Base-by-base conservation (phyloP, 2,888 invertebrate genomes). In the Agrotis segetum region DNA sequence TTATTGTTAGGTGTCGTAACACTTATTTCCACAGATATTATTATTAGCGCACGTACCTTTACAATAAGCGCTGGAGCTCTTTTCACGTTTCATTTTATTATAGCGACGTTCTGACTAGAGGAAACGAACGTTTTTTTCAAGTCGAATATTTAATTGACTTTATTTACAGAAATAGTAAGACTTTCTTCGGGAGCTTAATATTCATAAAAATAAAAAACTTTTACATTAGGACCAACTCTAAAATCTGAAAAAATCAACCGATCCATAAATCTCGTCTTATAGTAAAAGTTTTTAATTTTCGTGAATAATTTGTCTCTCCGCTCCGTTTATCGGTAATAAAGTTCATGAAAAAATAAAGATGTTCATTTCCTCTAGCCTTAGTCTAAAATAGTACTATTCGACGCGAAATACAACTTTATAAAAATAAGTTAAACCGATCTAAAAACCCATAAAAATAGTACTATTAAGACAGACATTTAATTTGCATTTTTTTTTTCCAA, bases 1-100 rank as follows among this genome's bases (percentile, higher is more conserved):
- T 83, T 81, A 82, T 83, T 78, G 74, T 74, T 85, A 71, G 77
- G 82, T 85, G 85, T 85, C 84, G 86, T 84, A 76, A 81, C 85
- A 84, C 84, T 73, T 77, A 77, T 77, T 79, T 69, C 81, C 85
- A 84, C 84, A 79, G 77, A 79, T 85, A 76, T 66, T 81, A 73
- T 72, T 74, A 75, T 81, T 82, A 85, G 84, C 74, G 85, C 85
- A 85, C 85, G 81, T 79, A 73, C 72, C 74, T 72, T 79, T 74
- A 72, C 69, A 67, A 67, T 75, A 78, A 74, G 63, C 52, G 82
- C 76, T 78, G 64, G 67, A 70, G 63, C 85, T 82, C 69, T 77
- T 82, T 80, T 79, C 81, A 83, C 85, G 55, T 81, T 85, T 79
- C 52, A 77, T 85, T 84, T 84, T 79, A 70, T 71, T 67, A 81